Percentiles rank a stretch among this genome's conserved stretches.
These are phyloP conservation scores for Odontomyia ornata DNA, from an alignment of 2,888 invertebrate species.

Conservation along the genomic window DNA sequence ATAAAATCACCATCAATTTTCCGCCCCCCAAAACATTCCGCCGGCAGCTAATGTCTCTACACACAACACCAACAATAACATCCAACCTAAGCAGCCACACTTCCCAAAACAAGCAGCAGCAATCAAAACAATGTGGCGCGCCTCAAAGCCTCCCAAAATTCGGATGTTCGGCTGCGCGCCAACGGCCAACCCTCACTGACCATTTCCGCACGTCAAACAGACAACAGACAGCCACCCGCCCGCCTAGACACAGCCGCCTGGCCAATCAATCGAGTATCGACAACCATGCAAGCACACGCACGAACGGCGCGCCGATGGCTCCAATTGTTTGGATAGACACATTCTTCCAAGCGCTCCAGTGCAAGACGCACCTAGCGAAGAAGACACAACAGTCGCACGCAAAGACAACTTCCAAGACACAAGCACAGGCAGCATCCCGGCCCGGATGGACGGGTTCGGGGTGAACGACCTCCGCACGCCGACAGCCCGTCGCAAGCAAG, in stretches of 20 bases:
- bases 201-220: constrained; percentile 13
- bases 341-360: not conserved
- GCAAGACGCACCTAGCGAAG: not conserved
- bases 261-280: not conserved
- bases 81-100: not conserved
- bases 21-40: not conserved
- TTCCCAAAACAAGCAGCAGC: not conserved
- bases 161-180: not conserved
- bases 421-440: constrained; percentile 6
- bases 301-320: not conserved
- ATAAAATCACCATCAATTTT: not conserved
- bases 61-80: constrained; percentile 15
- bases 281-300: constrained; percentile 1
- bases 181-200: constrained; percentile 1
- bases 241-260: not conserved
- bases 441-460: constrained; percentile 24
- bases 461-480: constrained; percentile 29
- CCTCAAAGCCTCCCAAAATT: constrained; percentile 11
- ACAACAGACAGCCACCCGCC: not conserved
- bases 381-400: constrained; percentile 9
- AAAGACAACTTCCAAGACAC: constrained; percentile 3
- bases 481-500: not conserved
- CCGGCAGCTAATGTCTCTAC: constrained; percentile 7
- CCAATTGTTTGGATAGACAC: constrained; percentile 17
- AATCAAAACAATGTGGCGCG: constrained; percentile 30